A percentile compares a stretch with the other conserved stretches of the same genome.
Evolutionary conservation across 2,797 vertebrate genomes (phyloP).

Genomic region (Eospalax fontanierii): DNA sequence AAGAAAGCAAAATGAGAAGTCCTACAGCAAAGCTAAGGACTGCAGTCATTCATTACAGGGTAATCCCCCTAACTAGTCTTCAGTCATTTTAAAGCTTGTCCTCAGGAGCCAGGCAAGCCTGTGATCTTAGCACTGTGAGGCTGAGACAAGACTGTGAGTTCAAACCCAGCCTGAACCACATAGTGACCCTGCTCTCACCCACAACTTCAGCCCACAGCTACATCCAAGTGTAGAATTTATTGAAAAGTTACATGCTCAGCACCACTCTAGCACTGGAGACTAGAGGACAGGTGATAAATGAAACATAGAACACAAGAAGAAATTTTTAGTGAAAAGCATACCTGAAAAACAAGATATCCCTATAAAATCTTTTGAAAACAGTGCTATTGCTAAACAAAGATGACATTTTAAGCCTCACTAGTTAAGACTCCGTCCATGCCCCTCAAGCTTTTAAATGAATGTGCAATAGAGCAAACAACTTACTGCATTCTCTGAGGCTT

Average conservation of each 20-base stretch:
- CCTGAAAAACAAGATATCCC: constrained; percentile 9
- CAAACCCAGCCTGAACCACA: background rate
- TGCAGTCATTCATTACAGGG: background rate
- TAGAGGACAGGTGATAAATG: background rate
- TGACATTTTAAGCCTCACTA: background rate
- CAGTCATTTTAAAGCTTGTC: background rate
- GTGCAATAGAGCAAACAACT: background rate
- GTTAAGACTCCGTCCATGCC: background rate
- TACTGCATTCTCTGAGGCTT: background rate
- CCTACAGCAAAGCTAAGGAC: constrained; percentile 40
- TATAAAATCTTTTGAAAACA: background rate
- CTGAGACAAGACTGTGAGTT: background rate
- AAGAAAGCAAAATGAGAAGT: background rate
- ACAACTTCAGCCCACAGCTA: background rate
- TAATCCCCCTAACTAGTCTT: background rate
- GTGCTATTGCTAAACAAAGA: background rate
- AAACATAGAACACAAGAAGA: background rate
- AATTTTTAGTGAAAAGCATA: background rate
- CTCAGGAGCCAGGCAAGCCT: background rate
- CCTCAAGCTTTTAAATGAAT: background rate
- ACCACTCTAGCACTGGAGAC: background rate
- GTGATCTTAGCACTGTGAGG: background rate
- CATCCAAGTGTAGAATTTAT: background rate
- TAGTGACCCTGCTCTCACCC: background rate
- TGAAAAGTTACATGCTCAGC: background rate